phyloP scores from a whole-genome alignment of 2,797 vertebrate genomes.

The Chlorospingus flavigularis region DNA sequence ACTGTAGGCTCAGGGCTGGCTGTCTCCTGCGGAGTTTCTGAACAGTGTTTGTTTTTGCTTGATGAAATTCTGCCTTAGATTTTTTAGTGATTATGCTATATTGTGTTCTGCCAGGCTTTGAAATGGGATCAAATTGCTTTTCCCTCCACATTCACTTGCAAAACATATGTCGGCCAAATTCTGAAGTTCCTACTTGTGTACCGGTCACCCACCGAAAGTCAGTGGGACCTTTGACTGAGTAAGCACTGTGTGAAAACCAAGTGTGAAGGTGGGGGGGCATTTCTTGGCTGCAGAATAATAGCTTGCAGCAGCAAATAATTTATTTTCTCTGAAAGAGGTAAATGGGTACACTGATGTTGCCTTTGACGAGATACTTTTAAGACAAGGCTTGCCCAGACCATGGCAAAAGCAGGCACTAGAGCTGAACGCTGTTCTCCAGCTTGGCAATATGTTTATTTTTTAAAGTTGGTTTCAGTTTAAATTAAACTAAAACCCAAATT shows the following conservation, averaged over 20 bases:
- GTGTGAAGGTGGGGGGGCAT: not conserved
- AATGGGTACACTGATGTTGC: not conserved
- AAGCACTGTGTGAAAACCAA: constrained; percentile 16
- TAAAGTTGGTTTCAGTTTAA: not conserved
- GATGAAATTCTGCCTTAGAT: constrained; percentile 63
- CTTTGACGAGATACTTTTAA: not conserved
- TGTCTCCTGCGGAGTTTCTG: constrained; percentile 57
- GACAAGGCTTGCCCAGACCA: not conserved
- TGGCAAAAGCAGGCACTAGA: not conserved
- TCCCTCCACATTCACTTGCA: constrained; percentile 10
- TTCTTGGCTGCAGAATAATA: not conserved
- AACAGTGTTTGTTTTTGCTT: constrained; percentile 63
- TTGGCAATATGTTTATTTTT: not conserved
- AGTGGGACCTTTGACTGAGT: constrained; percentile 23
- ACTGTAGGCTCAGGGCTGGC: constrained; percentile 41
- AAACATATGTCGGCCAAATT: constrained; percentile 48
- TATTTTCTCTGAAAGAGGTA: not conserved
- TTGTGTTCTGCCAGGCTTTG: constrained; percentile 59
- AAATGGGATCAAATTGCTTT: constrained; percentile 60
- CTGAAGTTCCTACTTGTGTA: constrained; percentile 34
- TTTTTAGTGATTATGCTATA: constrained; percentile 60
- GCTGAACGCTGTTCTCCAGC: not conserved
- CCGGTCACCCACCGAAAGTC: not conserved
- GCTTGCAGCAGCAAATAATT: not conserved
- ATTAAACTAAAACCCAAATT: not conserved